These are phyloP conservation scores for Synanthedon formicaeformis DNA, from an alignment of 2,888 invertebrate species.

Conservation along the genomic window DNA sequence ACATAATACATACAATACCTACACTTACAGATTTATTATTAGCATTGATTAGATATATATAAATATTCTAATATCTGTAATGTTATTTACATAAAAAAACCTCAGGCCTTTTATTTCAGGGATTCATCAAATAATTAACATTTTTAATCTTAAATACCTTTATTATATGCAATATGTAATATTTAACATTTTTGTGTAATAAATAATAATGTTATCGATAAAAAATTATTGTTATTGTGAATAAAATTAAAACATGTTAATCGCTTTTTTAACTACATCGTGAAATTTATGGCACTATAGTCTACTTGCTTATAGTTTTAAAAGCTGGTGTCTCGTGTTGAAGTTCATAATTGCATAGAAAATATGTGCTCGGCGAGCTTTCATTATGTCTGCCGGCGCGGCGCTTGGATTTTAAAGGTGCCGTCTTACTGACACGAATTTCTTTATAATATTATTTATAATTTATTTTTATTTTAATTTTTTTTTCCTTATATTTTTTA, in stretches of 20 bases:
- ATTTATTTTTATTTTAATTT: too few species aligned
- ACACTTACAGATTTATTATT: too few species aligned
- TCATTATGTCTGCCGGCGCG: conserved; percentile 42
- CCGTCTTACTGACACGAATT: conserved; percentile 17
- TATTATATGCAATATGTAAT: too few species aligned
- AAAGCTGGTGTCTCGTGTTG: not conserved
- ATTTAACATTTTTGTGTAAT: too few species aligned
- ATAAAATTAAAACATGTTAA: not conserved
- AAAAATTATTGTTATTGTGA: too few species aligned
- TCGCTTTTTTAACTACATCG: not conserved
- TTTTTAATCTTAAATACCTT: not conserved
- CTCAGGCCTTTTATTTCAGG: too few species aligned
- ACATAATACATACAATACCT: too few species aligned
- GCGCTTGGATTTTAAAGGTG: conserved; percentile 9
- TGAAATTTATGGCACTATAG: not conserved
- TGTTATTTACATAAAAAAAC: too few species aligned
- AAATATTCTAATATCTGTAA: too few species aligned
- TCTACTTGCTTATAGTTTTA: not conserved
- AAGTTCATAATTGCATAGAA: conserved; percentile 32
- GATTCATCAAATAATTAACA: not conserved
- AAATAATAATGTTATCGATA: too few species aligned
- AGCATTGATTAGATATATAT: too few species aligned
- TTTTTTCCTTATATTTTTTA: too few species aligned
- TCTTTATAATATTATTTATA: conserved; percentile 5
- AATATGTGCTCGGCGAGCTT: conserved; percentile 40